Evolutionary conservation across 1,140 invertebrate genomes (phyloP).

Genomic region (Drosophila serrata): DNA sequence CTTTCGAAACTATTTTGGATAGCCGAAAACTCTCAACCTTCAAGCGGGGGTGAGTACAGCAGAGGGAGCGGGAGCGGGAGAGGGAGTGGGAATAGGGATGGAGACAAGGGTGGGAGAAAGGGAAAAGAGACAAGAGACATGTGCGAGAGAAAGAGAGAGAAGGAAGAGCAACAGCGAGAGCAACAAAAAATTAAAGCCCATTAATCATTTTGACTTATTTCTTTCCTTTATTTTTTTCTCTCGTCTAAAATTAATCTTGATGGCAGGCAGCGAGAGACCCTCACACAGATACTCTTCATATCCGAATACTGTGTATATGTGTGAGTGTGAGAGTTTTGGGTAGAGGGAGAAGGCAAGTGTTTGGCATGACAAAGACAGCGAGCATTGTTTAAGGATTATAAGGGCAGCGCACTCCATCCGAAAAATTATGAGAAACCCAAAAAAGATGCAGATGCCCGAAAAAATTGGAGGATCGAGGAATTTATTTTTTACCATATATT

Average conservation of each 20-base stretch:
- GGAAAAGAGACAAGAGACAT: conserved; percentile 13
- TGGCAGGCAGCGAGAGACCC: conserved; percentile 64
- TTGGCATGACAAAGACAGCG: conserved; percentile 27
- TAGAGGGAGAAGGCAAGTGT: conserved; percentile 22
- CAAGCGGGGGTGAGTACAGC: conserved; percentile 21
- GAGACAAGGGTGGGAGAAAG: conserved; percentile 5
- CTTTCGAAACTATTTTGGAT: conserved; percentile 62
- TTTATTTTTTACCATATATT: background rate
- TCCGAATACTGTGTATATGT: conserved; percentile 1
- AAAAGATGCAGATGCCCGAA: conserved; percentile 22
- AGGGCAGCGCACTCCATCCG: conserved; percentile 46
- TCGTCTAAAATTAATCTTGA: conserved; percentile 85
- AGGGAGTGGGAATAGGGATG: background rate
- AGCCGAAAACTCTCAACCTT: conserved; percentile 36
- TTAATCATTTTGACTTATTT: conserved; percentile 85
- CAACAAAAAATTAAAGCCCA: conserved; percentile 81
- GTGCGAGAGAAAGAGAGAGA: conserved; percentile 21
- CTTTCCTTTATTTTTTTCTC: conserved; percentile 68
- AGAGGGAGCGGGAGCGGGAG: background rate
- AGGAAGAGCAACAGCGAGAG: conserved; percentile 32
- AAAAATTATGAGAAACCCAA: conserved; percentile 29
- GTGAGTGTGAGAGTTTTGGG: conserved; percentile 15
- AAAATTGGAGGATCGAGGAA: background rate
- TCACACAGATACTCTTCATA: conserved; percentile 39
- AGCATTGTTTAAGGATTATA: conserved; percentile 64